Evolutionary conservation across 2,113 vertebrate species (phyloP).

Genomic region (Campylorhamphus procurvoides): DNA sequence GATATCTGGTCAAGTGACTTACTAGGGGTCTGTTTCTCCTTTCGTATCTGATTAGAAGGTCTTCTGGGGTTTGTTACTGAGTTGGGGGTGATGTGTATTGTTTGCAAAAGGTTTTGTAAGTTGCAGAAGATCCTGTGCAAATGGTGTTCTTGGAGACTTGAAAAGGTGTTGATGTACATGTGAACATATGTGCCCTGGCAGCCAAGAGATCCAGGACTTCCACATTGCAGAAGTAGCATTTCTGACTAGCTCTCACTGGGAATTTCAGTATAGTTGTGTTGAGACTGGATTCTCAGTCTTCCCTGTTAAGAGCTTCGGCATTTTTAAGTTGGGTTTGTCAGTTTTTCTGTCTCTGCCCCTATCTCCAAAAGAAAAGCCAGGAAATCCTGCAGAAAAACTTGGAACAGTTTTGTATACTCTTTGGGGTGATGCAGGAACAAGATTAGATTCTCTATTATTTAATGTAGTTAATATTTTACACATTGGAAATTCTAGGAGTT

Average conservation of each 20-base stretch:
- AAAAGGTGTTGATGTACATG: background rate
- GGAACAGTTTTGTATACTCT: background rate
- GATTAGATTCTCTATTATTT: background rate
- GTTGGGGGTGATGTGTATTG: fast-evolving
- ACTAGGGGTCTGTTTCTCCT: background rate
- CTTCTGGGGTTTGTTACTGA: background rate
- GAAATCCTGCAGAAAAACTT: background rate
- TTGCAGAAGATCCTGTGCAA: background rate
- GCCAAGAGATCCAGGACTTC: background rate
- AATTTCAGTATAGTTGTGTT: background rate
- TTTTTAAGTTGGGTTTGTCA: background rate
- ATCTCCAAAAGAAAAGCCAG: background rate
- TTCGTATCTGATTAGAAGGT: background rate
- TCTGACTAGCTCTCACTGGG: background rate
- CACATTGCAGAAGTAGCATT: background rate
- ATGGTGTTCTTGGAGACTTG: background rate
- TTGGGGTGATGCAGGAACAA: background rate
- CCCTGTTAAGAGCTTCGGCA: background rate
- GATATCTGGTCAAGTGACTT: background rate
- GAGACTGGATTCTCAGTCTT: background rate
- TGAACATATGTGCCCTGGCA: background rate
- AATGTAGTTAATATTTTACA: background rate
- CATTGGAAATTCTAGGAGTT: background rate
- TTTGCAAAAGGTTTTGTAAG: background rate
- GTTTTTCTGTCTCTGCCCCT: background rate